Evolutionary conservation across 1,140 invertebrate species (phyloP).

Genomic region (Calycopis cecrops): DNA sequence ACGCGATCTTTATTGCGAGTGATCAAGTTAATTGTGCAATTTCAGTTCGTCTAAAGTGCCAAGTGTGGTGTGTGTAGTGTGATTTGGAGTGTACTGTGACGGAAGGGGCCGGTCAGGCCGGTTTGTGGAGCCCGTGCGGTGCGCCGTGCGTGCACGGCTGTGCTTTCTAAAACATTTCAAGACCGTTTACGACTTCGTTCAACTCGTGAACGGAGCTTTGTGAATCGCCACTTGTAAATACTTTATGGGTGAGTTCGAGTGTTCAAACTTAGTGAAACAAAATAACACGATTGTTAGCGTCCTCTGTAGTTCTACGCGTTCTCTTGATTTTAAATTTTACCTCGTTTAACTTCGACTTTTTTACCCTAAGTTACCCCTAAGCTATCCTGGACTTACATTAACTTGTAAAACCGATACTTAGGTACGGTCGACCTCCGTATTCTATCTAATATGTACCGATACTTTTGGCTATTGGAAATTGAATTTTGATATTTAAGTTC

Average conservation of each 20-base stretch:
- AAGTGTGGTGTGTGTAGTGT: background rate
- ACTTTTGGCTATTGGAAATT: no score
- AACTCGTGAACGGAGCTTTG: constrained; percentile 4
- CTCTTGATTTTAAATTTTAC: no score
- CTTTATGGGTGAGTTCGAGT: constrained; percentile 6
- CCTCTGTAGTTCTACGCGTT: no score
- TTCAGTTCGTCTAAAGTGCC: background rate
- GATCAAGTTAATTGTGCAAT: background rate
- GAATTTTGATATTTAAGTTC: no score
- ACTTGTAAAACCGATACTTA: no score
- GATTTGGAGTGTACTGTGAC: background rate
- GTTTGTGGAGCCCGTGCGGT: background rate
- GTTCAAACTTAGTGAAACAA: no score
- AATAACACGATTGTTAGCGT: no score
- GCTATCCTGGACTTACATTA: no score
- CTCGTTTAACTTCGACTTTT: no score
- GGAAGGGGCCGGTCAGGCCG: background rate
- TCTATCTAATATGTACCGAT: no score
- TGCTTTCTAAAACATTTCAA: constrained; percentile 6
- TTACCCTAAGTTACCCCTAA: no score
- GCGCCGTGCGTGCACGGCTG: background rate
- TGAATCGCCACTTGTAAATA: background rate
- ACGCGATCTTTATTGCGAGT: constrained; percentile 9
- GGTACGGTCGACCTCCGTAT: no score
- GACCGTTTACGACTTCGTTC: background rate